phyloP scores from a whole-genome alignment of 2,888 invertebrate genomes.

The Platycnemis pennipes region DNA sequence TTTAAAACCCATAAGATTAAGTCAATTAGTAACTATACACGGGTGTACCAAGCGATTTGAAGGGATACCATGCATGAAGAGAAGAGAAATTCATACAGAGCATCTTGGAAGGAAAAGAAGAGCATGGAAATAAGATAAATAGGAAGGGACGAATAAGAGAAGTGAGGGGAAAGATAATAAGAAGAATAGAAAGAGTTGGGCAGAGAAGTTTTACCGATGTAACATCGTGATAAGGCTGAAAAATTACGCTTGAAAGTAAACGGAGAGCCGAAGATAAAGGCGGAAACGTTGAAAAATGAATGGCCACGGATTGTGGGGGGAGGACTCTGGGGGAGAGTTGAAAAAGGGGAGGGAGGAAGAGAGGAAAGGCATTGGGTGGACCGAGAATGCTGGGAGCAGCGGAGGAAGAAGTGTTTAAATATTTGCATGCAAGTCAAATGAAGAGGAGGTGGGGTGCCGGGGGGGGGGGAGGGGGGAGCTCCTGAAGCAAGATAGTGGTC shows the following conservation, averaged over 20 bases:
- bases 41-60: too few species aligned
- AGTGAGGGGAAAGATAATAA: not conserved
- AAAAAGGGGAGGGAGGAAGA: not conserved
- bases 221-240: conserved; percentile 3
- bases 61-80: too few species aligned
- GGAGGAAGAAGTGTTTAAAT: not conserved
- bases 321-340: not conserved
- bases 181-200: not conserved
- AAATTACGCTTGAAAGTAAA: not conserved
- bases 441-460: too few species aligned
- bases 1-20: too few species aligned
- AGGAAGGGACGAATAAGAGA: too few species aligned
- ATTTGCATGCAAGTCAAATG: not conserved
- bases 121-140: too few species aligned
- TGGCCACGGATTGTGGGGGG: not conserved
- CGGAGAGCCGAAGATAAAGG: not conserved
- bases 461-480: not conserved
- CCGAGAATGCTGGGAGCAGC: too few species aligned
- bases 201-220: not conserved
- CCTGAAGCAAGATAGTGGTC: not conserved
- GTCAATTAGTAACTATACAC: too few species aligned
- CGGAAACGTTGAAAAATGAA: not conserved
- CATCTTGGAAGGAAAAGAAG: too few species aligned
- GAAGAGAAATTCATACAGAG: too few species aligned
- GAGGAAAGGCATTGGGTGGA: not conserved